These are phyloP conservation scores for Sander lucioperca DNA, from an alignment of 2,113 vertebrate genomes.

Conservation along the genomic window DNA sequence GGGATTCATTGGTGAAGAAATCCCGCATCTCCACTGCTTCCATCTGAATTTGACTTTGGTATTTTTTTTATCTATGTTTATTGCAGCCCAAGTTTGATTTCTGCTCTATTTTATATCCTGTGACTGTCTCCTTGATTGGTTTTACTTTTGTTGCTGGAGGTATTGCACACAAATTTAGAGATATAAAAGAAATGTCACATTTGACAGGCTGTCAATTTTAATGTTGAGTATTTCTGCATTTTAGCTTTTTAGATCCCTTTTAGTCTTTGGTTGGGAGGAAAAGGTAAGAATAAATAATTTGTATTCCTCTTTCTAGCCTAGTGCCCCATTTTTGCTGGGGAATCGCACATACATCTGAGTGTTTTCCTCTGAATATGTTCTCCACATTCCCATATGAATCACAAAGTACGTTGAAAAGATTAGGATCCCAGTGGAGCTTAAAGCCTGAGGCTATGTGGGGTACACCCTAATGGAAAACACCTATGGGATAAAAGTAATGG, in stretches of 20 bases:
- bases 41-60: constrained; percentile 40
- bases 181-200: constrained; percentile 25
- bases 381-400: constrained; percentile 27
- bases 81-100: constrained; percentile 48
- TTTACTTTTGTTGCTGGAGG: constrained; percentile 21
- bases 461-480: constrained; percentile 57
- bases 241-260: constrained; percentile 14
- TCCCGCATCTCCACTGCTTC: constrained; percentile 39
- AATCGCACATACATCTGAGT: constrained; percentile 16
- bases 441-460: constrained; percentile 60
- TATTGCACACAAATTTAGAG: constrained; percentile 46
- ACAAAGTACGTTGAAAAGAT: constrained; percentile 37
- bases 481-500: constrained; percentile 60
- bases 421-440: constrained; percentile 39
- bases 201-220: constrained; percentile 41
- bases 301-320: background rate
- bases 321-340: background rate
- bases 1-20: constrained; percentile 61
- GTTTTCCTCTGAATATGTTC: constrained; percentile 23
- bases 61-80: constrained; percentile 46
- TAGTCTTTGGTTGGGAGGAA: background rate
- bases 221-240: background rate
- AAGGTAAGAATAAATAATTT: constrained; percentile 19
- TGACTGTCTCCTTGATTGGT: constrained; percentile 26
- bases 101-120: constrained; percentile 19